Evolutionary conservation across 2,888 invertebrate species (phyloP).

Genomic region (Theretra japonica): DNA sequence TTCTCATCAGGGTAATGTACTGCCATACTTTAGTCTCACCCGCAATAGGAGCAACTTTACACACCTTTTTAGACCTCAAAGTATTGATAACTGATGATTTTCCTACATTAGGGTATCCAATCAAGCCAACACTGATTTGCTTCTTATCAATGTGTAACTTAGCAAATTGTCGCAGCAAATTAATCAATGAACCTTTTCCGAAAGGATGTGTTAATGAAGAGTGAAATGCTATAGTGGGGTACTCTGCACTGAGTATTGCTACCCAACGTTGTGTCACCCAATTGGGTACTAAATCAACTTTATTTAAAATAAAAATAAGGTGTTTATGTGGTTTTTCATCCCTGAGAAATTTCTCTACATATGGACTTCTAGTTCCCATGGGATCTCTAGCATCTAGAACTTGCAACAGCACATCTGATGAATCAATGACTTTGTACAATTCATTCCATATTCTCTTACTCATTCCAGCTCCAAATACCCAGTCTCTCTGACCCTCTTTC

Average conservation of each 20-base stretch:
- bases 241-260: slow-evolving; percentile 95
- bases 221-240: slow-evolving; percentile 99
- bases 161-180: slow-evolving; percentile 96
- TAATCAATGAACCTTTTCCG: slow-evolving; percentile 98
- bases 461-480: slow-evolving; percentile 98
- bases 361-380: slow-evolving; percentile 96
- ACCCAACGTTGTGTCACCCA: slow-evolving; percentile 99
- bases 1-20: slow-evolving; percentile 98
- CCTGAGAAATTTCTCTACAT: slow-evolving; percentile 95
- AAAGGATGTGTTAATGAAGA: slow-evolving; percentile 99
- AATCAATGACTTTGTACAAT: slow-evolving; percentile 99
- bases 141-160: slow-evolving; percentile 98
- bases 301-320: slow-evolving; percentile 98
- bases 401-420: slow-evolving; percentile 98
- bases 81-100: slow-evolving; percentile 99
- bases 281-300: slow-evolving; percentile 97
- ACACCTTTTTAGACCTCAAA: slow-evolving; percentile 97
- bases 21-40: slow-evolving; percentile 99
- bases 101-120: slow-evolving; percentile 99
- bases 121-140: slow-evolving; percentile 99
- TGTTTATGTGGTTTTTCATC: slow-evolving; percentile 99
- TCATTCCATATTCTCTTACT: slow-evolving; percentile 99
- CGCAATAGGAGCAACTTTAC: slow-evolving; percentile 99
- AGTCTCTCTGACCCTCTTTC: slow-evolving; percentile 93
- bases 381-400: slow-evolving; percentile 99